Evolutionary conservation across 2,888 invertebrate genomes (phyloP).

Genomic region (Nomada ferruginata): DNA sequence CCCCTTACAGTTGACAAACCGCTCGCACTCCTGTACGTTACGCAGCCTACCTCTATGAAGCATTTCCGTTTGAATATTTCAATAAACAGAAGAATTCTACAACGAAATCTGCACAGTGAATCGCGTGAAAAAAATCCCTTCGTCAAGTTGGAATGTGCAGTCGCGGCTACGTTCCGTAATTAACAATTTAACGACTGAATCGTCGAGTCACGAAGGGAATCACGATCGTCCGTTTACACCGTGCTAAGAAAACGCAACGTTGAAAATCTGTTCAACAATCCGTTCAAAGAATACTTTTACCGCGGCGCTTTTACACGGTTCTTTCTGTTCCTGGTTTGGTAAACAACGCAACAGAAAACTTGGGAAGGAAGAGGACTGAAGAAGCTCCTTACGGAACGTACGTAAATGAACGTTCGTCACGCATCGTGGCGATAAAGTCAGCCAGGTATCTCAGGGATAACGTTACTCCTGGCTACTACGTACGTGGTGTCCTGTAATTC

Average conservation of each 20-base stretch:
- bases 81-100: too few species aligned
- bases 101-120: too few species aligned
- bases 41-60: too few species aligned
- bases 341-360: slow-evolving; percentile 16
- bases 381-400: slow-evolving; percentile 61
- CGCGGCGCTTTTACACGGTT: slow-evolving; percentile 29
- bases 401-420: slow-evolving; percentile 76
- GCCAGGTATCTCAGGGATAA: slow-evolving; percentile 80
- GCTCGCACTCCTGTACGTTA: too few species aligned
- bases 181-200: slow-evolving; percentile 14
- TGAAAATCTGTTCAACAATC: too few species aligned
- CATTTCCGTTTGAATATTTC: too few species aligned
- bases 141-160: slow-evolving; percentile 9
- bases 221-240: not conserved
- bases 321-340: slow-evolving; percentile 12
- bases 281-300: too few species aligned
- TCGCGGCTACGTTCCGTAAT: slow-evolving; percentile 19
- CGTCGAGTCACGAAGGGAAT: slow-evolving; percentile 6
- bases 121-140: not conserved
- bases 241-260: not conserved
- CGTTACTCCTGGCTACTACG: slow-evolving; percentile 74
- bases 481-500: slow-evolving; percentile 69
- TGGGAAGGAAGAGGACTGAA: slow-evolving; percentile 29
- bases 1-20: too few species aligned
- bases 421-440: slow-evolving; percentile 79